phyloP scores from a whole-genome alignment of 2,888 invertebrate genomes.

The Zele albiditarsus region DNA sequence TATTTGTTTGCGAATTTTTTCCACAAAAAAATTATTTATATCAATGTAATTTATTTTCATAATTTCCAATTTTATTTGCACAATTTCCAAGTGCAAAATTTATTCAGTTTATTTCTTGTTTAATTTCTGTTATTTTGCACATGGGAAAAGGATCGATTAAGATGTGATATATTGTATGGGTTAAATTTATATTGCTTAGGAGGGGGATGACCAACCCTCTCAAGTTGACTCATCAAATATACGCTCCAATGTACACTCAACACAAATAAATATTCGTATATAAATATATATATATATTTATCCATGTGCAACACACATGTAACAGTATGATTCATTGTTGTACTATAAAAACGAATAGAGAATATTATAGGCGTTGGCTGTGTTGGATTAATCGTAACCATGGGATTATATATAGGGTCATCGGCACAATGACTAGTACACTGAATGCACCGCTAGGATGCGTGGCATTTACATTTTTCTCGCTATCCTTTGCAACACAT shows the following conservation, averaged over 20 bases:
- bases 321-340: not conserved
- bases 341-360: not conserved
- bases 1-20: too few species aligned
- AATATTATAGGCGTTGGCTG: constrained; percentile 19
- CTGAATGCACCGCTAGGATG: not conserved
- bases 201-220: constrained; percentile 27
- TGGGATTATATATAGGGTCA: constrained; percentile 1
- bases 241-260: constrained; percentile 11
- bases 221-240: constrained; percentile 38
- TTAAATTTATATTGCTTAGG: constrained; percentile 8
- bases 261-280: not conserved
- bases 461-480: constrained; percentile 8
- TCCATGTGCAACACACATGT: not conserved
- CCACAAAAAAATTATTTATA: too few species aligned
- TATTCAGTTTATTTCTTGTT: too few species aligned
- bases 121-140: not conserved
- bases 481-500: not conserved
- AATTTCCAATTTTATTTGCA: too few species aligned
- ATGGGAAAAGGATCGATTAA: not conserved
- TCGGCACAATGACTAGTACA: not conserved
- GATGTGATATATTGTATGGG: not conserved
- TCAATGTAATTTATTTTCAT: too few species aligned
- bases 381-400: constrained; percentile 7
- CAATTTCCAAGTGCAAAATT: too few species aligned
- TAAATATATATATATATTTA: not conserved